Percentiles rank a stretch among this genome's conserved stretches.
These are phyloP conservation scores for Lacerta viridis DNA, from an alignment of 2,797 vertebrate species.

Conservation along the genomic window DNA sequence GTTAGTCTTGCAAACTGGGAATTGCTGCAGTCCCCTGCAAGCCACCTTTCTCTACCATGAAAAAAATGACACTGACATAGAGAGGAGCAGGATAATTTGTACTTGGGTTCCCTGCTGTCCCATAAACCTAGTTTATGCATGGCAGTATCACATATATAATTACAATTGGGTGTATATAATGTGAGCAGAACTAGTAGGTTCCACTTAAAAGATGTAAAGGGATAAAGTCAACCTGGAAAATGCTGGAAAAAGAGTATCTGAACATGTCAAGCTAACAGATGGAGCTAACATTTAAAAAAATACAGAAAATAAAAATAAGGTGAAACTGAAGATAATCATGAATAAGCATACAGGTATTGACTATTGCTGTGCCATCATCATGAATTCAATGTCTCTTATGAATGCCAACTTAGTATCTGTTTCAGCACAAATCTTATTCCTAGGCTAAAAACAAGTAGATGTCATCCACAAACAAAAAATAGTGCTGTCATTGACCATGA, in stretches of 20 bases:
- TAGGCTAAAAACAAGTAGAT: neutral
- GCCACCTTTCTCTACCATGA: neutral
- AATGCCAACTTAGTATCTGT: neutral
- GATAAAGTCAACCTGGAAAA: neutral
- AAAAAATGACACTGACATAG: neutral
- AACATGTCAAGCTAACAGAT: neutral
- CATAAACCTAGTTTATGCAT: neutral
- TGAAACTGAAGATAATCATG: neutral
- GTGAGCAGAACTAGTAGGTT: neutral
- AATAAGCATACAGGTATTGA: neutral
- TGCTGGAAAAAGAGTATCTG: neutral
- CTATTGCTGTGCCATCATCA: neutral
- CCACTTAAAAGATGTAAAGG: neutral
- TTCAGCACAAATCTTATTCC: neutral
- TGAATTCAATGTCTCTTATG: neutral
- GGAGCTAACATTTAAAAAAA: neutral
- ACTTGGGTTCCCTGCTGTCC: neutral
- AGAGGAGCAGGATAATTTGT: neutral
- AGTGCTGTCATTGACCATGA: neutral
- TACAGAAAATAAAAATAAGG: neutral
- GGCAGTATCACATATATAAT: neutral
- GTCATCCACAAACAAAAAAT: neutral
- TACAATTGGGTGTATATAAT: neutral
- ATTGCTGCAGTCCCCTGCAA: constrained; percentile 31
- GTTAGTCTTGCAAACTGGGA: constrained; percentile 4